Percentiles rank a stretch among this genome's conserved stretches.
Evolutionary conservation across 2,113 vertebrate species (phyloP).

Genomic region (Nothocercus nigrocapillus): DNA sequence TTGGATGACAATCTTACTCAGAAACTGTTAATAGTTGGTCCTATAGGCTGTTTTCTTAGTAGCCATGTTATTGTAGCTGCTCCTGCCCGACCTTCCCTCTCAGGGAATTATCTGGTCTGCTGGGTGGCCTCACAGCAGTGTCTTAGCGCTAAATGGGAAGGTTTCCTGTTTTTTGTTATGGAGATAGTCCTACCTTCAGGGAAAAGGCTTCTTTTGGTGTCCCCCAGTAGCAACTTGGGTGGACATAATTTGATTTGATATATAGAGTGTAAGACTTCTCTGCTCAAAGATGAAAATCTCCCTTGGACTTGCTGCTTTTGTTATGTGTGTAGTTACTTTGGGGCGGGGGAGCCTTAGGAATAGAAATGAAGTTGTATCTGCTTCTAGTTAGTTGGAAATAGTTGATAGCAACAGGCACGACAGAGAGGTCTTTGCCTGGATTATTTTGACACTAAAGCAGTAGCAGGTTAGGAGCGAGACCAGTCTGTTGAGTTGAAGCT

Average conservation of each 20-base stretch:
- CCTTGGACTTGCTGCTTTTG: neutral
- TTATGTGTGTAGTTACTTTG: neutral
- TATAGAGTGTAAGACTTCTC: neutral
- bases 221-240: neutral
- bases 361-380: conserved; percentile 2
- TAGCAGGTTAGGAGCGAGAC: neutral
- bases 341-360: neutral
- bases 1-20: neutral
- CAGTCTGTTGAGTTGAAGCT: neutral
- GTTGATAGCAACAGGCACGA: conserved; percentile 58
- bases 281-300: neutral
- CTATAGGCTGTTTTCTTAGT: neutral
- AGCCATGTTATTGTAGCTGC: neutral
- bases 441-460: neutral
- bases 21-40: neutral
- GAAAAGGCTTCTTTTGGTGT: neutral
- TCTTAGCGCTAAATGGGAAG: neutral
- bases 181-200: neutral
- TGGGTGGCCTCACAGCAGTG: neutral
- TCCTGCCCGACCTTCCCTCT: neutral
- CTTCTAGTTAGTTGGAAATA: conserved; percentile 15
- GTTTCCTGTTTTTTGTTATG: neutral
- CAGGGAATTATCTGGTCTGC: neutral
- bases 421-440: conserved; percentile 28
- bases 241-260: neutral